These are phyloP conservation scores for Megastigmus dorsalis DNA, from an alignment of 2,888 invertebrate genomes.

Conservation along the genomic window DNA sequence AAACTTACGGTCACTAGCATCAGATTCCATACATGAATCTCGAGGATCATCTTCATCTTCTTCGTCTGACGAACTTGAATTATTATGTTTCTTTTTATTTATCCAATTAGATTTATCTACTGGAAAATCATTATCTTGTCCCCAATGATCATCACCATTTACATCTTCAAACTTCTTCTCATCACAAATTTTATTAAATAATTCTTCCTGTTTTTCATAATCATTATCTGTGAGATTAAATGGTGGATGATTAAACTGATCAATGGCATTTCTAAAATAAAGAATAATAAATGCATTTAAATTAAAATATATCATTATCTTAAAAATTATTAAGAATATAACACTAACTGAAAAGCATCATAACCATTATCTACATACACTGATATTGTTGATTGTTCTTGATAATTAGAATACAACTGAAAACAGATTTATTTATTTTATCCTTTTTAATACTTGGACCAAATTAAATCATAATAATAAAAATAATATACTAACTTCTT, in stretches of 20 bases:
- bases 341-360: conserved; percentile 67
- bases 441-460: not conserved
- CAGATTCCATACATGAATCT: conserved; percentile 71
- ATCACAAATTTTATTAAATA: conserved; percentile 77
- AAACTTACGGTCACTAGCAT: conserved; percentile 75
- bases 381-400: conserved; percentile 79
- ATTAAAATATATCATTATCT: not conserved
- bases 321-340: conserved; percentile 15
- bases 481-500: conserved; percentile 35
- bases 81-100: conserved; percentile 65
- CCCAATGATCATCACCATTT: conserved; percentile 71
- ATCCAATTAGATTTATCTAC: conserved; percentile 74
- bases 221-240: conserved; percentile 76
- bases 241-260: conserved; percentile 70
- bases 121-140: conserved; percentile 75
- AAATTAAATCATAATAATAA: not conserved
- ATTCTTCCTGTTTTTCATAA: conserved; percentile 75
- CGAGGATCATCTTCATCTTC: conserved; percentile 72
- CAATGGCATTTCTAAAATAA: conserved; percentile 67
- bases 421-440: not conserved
- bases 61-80: conserved; percentile 75
- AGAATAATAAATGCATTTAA: conserved; percentile 35
- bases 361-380: conserved; percentile 79
- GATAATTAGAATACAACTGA: conserved; percentile 73
- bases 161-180: conserved; percentile 67